Conservation (phyloP, 2,888 invertebrate genomes). For the Neoscelio sp. region DNA sequence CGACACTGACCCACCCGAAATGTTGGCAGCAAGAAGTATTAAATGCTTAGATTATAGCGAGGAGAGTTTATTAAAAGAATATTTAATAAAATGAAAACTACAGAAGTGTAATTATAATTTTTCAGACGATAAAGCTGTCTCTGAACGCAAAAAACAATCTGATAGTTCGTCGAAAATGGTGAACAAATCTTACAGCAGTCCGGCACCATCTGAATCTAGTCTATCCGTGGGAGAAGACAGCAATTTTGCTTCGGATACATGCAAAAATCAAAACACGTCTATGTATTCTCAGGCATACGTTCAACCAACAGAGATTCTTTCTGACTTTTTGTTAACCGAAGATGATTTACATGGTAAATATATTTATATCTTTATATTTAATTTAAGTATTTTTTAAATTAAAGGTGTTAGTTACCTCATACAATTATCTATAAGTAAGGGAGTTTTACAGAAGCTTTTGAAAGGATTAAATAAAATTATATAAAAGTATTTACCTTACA, state of each 20-base stretch:
- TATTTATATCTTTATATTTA: not conserved
- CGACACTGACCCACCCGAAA: too few species aligned
- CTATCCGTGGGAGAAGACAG: conserved; percentile 78
- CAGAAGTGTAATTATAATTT: conserved; percentile 44
- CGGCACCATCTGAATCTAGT: conserved; percentile 77
- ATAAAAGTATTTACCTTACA: too few species aligned
- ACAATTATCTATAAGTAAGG: too few species aligned
- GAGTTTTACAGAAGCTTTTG: too few species aligned
- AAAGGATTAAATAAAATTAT: too few species aligned
- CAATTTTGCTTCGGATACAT: conserved; percentile 72
- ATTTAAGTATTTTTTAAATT: conserved; percentile 2
- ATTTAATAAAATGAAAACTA: not conserved
- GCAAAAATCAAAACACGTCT: conserved; percentile 71
- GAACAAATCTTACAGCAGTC: conserved; percentile 71
- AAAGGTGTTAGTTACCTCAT: too few species aligned
- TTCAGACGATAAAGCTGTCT: conserved; percentile 81
- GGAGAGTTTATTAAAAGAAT: too few species aligned
- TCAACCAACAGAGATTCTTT: conserved; percentile 78
- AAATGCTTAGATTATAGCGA: too few species aligned
- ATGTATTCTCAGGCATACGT: conserved; percentile 77
- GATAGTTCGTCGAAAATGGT: conserved; percentile 72
- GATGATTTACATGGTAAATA: conserved; percentile 77
- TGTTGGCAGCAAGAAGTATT: not conserved
- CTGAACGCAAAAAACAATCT: conserved; percentile 82
- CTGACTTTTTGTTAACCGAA: conserved; percentile 79